Percentiles rank a stretch among this genome's conserved stretches.
Evolutionary conservation across 2,797 vertebrate genomes (phyloP).

Genomic region (Syncerus caffer): DNA sequence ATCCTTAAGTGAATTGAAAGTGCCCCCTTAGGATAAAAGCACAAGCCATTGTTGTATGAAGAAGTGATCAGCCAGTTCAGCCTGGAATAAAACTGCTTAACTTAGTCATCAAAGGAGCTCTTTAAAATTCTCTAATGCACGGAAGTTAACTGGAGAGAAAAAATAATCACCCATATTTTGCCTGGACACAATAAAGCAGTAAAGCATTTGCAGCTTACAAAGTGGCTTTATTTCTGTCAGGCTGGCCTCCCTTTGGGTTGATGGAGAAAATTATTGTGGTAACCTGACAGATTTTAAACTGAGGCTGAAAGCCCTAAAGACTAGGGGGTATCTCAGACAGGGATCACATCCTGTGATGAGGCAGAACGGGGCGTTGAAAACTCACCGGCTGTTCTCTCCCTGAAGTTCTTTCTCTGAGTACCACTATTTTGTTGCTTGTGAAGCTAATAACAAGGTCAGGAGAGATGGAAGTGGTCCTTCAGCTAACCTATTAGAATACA

Average conservation of each 20-base stretch:
- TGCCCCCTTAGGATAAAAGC: slow-evolving; percentile 38
- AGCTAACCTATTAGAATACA: neutral
- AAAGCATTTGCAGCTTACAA: neutral
- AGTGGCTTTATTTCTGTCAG: neutral
- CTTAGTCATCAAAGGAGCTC: slow-evolving; percentile 15
- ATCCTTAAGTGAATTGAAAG: slow-evolving; percentile 40
- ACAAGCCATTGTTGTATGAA: neutral
- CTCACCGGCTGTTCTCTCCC: neutral
- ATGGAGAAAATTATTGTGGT: neutral
- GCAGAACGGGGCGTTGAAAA: neutral
- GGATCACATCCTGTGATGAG: neutral
- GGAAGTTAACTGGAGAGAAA: slow-evolving; percentile 28
- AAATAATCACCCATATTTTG: neutral
- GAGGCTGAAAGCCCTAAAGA: neutral
- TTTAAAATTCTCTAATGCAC: slow-evolving; percentile 40
- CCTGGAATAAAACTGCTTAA: slow-evolving; percentile 47
- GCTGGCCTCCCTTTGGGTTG: neutral
- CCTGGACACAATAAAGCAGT: neutral
- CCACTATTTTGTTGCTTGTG: neutral
- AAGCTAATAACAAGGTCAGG: neutral
- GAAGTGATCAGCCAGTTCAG: slow-evolving; percentile 14
- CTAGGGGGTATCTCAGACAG: neutral
- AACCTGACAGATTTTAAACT: slow-evolving; percentile 19
- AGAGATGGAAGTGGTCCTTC: neutral
- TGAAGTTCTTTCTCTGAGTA: neutral